Conservation (phyloP, 2,797 vertebrate genomes). For the Platyrinchus mystaceus region DNA sequence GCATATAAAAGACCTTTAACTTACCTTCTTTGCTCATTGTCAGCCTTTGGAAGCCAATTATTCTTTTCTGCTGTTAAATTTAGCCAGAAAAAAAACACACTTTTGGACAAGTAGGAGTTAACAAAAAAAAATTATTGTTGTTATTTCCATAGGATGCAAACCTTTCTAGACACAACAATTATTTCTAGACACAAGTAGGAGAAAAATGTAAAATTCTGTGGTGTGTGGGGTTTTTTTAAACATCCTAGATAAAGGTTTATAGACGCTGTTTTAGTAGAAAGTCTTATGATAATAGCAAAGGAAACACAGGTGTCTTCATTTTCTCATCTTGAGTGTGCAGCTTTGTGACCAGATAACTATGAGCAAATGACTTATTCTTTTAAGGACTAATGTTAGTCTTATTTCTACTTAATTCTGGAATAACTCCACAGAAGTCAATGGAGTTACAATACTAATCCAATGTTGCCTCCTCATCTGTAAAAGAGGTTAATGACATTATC, state of each 20-base stretch:
- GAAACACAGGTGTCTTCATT: neutral
- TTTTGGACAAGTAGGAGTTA: conserved; percentile 33
- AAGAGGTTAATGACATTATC: conserved; percentile 21
- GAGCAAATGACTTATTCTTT: neutral
- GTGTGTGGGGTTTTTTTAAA: accelerated
- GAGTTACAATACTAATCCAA: neutral
- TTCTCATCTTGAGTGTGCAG: neutral
- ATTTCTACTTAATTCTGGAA: neutral
- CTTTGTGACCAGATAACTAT: neutral
- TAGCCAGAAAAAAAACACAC: conserved; percentile 33
- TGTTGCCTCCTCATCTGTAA: neutral
- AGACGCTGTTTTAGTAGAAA: neutral
- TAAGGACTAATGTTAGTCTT: neutral
- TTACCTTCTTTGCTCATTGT: conserved; percentile 3
- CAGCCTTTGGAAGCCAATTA: neutral
- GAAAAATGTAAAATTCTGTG: neutral
- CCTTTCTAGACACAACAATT: conserved; percentile 16
- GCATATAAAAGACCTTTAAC: conserved; percentile 23
- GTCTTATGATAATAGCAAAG: neutral
- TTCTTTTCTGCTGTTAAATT: conserved; percentile 51
- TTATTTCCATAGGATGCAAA: conserved; percentile 34
- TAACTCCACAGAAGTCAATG: neutral
- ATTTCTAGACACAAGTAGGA: neutral
- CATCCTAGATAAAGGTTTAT: neutral
- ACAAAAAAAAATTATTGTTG: conserved; percentile 47